Evolutionary conservation across 2,888 invertebrate genomes (phyloP).

Genomic region (Scaptomyza parva): DNA sequence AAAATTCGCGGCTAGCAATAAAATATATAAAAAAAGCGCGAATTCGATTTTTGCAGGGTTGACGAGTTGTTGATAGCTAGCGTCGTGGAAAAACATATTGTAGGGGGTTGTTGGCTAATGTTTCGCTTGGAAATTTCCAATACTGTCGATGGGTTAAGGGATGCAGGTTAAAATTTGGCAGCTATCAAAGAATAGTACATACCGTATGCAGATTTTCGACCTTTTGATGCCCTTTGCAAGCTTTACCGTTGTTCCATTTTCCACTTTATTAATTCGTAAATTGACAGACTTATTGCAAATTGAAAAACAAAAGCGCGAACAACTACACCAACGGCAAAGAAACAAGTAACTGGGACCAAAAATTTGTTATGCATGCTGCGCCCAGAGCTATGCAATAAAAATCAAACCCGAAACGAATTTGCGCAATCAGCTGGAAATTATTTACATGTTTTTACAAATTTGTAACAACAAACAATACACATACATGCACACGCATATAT

Average conservation of each 20-base stretch:
- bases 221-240: conserved; percentile 52
- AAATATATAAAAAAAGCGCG: conserved; percentile 40
- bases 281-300: conserved; percentile 82
- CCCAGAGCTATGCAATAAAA: conserved; percentile 73
- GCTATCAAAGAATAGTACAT: not conserved
- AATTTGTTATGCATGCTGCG: conserved; percentile 72
- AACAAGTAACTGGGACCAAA: conserved; percentile 47
- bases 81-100: conserved; percentile 11
- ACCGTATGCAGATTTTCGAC: conserved; percentile 15
- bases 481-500: conserved; percentile 9
- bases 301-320: conserved; percentile 80
- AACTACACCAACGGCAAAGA: conserved; percentile 27
- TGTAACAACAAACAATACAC: conserved; percentile 73
- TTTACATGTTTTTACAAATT: conserved; percentile 80
- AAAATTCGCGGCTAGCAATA: conserved; percentile 66
- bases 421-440: conserved; percentile 81
- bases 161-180: conserved; percentile 33
- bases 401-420: conserved; percentile 80
- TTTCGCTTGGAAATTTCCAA: conserved; percentile 56
- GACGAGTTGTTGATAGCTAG: conserved; percentile 45
- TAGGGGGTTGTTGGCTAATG: conserved; percentile 22
- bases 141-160: conserved; percentile 22
- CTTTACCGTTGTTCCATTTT: conserved; percentile 74
- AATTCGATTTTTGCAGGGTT: conserved; percentile 67
- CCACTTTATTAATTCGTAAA: conserved; percentile 83